Evolutionary conservation across 2,797 vertebrate species (phyloP).

Genomic region (Hirundo rustica): DNA sequence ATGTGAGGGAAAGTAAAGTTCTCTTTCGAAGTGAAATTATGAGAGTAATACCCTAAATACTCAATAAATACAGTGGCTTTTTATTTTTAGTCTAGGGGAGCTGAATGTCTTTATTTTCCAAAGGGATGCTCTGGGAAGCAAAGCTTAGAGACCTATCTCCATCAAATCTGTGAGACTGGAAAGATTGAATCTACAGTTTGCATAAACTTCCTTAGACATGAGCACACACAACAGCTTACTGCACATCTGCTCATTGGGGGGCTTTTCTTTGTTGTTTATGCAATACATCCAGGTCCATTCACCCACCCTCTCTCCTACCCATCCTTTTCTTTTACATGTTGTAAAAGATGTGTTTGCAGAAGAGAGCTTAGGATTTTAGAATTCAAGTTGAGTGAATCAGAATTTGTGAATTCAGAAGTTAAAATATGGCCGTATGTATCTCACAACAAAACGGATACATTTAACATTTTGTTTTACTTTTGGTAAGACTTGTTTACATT

Average conservation of each 20-base stretch:
- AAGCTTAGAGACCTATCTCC: not conserved
- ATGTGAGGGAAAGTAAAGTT: not conserved
- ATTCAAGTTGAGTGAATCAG: not conserved
- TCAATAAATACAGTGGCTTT: not conserved
- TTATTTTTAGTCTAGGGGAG: not conserved
- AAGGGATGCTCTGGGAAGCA: not conserved
- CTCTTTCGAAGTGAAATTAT: not conserved
- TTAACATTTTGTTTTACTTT: not conserved
- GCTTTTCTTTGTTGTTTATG: not conserved
- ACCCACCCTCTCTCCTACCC: rapidly evolving
- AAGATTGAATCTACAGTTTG: not conserved
- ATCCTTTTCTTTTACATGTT: not conserved
- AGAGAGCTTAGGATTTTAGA: not conserved
- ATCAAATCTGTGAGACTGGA: not conserved
- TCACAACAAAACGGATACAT: not conserved
- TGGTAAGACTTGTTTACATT: not conserved
- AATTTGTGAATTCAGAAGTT: not conserved
- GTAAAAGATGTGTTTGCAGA: not conserved
- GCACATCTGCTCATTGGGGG: not conserved
- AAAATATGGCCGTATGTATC: not conserved
- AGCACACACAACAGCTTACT: not conserved
- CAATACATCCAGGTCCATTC: not conserved
- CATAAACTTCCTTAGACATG: not conserved
- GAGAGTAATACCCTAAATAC: not conserved
- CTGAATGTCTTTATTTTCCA: not conserved